Base-by-base conservation (phyloP, 2,888 invertebrate genomes). In the Chydorus sphaericus region DNA sequence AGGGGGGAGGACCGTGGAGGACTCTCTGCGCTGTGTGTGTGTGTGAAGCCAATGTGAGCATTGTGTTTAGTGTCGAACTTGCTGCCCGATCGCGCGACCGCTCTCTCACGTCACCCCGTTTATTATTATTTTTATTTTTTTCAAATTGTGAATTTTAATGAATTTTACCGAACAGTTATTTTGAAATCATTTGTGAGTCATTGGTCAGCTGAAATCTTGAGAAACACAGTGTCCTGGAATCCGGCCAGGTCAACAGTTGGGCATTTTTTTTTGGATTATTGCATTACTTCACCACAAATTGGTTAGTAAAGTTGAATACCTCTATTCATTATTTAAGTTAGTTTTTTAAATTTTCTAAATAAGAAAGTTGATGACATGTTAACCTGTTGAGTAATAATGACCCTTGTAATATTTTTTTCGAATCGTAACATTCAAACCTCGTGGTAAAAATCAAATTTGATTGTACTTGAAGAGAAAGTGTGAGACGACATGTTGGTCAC, bases 341-440 rank as follows among this genome's bases (percentile, higher is more conserved):
- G 23, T 39, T 23, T 39, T 16, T 39, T 39, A 10, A 16, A 39
- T 20, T 44, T 23, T 23, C 38, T 16, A 14, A 8, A n/a, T 20
- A 39, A 4, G 28, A 44, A 44, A 44, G 28, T 44, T 44, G 14
- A 20, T 44, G 44, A 44, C 44, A 44, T 20, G 20, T 44, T 44
- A 44, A 44, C 44, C 44, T 44, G 44, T 44, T 44, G 44, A 44
- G 44, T 44, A 26, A n/a, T n/a, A n/a, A n/a, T n/a, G n/a, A n/a
- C n/a, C n/a, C n/a, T n/a, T n/a, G n/a, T n/a, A n/a, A n/a, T n/a
- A n/a, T n/a, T n/a, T n/a, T n/a, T n/a, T n/a, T n/a, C n/a, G n/a
- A n/a, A n/a, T n/a, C n/a, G n/a, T n/a, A n/a, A n/a, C n/a, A n/a
- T n/a, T n/a, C n/a, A n/a, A n/a, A n/a, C n/a, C n/a, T n/a, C n/a